These are phyloP conservation scores for Lanius collurio DNA, from an alignment of 2,113 vertebrate species.

Conservation along the genomic window DNA sequence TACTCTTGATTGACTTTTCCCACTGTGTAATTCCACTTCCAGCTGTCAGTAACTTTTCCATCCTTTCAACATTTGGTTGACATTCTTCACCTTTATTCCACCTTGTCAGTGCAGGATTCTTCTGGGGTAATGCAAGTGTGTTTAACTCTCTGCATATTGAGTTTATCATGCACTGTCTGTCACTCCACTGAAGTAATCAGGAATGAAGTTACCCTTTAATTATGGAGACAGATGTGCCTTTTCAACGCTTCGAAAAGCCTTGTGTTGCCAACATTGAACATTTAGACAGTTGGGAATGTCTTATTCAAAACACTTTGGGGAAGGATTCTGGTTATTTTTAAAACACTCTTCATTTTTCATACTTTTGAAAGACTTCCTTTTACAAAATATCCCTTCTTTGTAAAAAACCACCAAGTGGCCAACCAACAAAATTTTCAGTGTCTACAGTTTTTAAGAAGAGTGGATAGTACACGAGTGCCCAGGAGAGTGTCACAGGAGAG, in stretches of 20 bases:
- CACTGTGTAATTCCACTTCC: background rate
- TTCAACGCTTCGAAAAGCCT: background rate
- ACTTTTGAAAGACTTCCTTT: background rate
- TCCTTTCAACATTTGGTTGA: background rate
- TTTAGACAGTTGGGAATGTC: background rate
- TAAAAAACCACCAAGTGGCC: background rate
- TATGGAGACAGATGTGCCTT: background rate
- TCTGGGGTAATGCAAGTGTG: background rate
- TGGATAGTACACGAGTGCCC: background rate
- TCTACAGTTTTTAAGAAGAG: background rate
- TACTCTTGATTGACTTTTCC: background rate
- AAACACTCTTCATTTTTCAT: slow-evolving; percentile 37
- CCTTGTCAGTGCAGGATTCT: background rate
- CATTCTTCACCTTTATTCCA: background rate
- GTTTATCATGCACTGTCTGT: background rate
- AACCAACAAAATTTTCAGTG: background rate
- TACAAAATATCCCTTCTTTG: background rate
- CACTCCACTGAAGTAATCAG: background rate
- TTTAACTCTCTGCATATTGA: background rate
- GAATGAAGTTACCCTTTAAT: slow-evolving; percentile 26
- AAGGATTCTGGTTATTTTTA: slow-evolving; percentile 27
- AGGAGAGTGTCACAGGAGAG: background rate
- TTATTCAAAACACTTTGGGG: background rate
- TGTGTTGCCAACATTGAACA: background rate
- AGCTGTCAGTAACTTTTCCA: background rate